These are phyloP conservation scores for Drosophila punjabiensis DNA, from an alignment of 1,140 invertebrate genomes.

Conservation along the genomic window DNA sequence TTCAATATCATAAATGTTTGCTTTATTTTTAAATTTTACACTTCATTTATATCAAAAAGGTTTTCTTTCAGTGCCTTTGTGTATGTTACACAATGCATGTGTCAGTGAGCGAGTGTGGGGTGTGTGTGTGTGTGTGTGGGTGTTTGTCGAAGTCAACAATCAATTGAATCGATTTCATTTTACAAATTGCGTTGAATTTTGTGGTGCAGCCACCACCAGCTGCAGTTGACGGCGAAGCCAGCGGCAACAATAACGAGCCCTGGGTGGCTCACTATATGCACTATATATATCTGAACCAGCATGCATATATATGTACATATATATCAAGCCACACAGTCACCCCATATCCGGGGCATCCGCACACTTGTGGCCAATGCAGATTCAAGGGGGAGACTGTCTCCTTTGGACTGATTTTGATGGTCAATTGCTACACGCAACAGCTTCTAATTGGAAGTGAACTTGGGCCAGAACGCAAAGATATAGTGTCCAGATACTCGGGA, in stretches of 20 bases:
- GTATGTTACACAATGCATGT: slow-evolving; percentile 31
- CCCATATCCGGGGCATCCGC: neutral
- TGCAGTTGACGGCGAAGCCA: slow-evolving; percentile 80
- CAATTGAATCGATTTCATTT: slow-evolving; percentile 84
- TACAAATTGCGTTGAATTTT: slow-evolving; percentile 84
- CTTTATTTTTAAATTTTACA: neutral
- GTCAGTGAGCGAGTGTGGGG: slow-evolving; percentile 17
- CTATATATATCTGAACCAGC: slow-evolving; percentile 4
- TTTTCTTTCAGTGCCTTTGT: slow-evolving; percentile 19
- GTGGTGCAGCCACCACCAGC: slow-evolving; percentile 76
- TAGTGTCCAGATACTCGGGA: slow-evolving; percentile 6
- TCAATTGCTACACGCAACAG: slow-evolving; percentile 74
- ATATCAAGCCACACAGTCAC: slow-evolving; percentile 1
- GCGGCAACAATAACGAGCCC: slow-evolving; percentile 78
- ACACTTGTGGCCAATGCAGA: slow-evolving; percentile 36
- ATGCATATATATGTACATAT: neutral
- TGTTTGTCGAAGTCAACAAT: slow-evolving; percentile 79
- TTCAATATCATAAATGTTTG: neutral
- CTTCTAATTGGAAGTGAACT: slow-evolving; percentile 74
- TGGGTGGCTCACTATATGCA: slow-evolving; percentile 32
- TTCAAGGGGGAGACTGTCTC: slow-evolving; percentile 32
- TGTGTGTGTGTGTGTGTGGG: slow-evolving; percentile 27
- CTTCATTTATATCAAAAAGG: neutral
- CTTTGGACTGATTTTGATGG: slow-evolving; percentile 72
- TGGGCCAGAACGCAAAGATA: slow-evolving; percentile 31